Evolutionary conservation across 2,113 vertebrate genomes (phyloP).

Genomic region (Clinocottus analis): DNA sequence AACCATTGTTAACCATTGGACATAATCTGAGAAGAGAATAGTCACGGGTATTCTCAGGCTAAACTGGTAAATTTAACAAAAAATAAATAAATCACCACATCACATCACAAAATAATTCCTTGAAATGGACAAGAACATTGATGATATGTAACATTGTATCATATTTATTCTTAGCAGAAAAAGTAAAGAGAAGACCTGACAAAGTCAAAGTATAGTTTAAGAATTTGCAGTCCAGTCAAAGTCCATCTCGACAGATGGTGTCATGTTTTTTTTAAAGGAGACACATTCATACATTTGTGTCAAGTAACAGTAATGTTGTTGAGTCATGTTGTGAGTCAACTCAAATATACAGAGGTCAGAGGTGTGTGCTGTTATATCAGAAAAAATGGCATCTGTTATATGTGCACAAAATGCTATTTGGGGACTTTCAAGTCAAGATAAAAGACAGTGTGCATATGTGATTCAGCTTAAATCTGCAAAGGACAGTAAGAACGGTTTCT

Average conservation of each 20-base stretch:
- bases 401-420: slow-evolving; percentile 31
- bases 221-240: not conserved
- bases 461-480: slow-evolving; percentile 6
- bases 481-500: not conserved
- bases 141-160: not conserved
- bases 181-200: not conserved
- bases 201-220: not conserved
- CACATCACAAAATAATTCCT: not conserved
- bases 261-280: not conserved
- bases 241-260: not conserved
- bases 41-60: not conserved
- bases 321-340: slow-evolving; percentile 31
- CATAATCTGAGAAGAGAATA: not conserved
- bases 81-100: too few species aligned
- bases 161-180: not conserved
- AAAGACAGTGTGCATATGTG: slow-evolving; percentile 26
- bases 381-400: slow-evolving; percentile 58
- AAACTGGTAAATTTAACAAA: not conserved
- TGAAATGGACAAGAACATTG: not conserved
- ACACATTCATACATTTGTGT: slow-evolving; percentile 5
- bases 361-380: slow-evolving; percentile 43
- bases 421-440: slow-evolving; percentile 23
- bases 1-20: not conserved
- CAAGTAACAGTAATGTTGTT: slow-evolving; percentile 5
- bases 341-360: slow-evolving; percentile 23